Evolutionary conservation across 2,888 invertebrate species (phyloP), one percentile per base, ranked within the genome.

Genomic region (Amphiduros pacificus): DNA sequence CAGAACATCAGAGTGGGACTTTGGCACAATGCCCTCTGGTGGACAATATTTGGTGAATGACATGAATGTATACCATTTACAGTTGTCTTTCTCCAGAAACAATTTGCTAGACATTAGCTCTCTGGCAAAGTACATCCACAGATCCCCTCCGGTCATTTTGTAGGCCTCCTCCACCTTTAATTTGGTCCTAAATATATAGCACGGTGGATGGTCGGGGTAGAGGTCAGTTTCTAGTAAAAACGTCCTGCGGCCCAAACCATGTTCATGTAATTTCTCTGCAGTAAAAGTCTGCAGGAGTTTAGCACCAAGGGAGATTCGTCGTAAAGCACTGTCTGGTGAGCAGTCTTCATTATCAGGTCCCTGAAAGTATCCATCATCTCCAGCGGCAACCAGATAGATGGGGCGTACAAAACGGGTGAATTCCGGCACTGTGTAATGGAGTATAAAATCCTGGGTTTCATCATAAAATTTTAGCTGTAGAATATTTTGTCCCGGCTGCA

Each of bases 61-160:
- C 69, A 95, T 86, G 77, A 96, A 94, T 0, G 90, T 94, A 61
- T 95, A 85, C 85, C 91, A 95, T 82, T 96, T 97, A 69, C 90
- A 87, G 44, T 67, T 61, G 26, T 75, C 73, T 70, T 89, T 87
- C 67, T 87, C 86, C 0, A 61, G 40, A 56, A 77, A 74, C 58
- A 70, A 63, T 14, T 63, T 28, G 32, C 75, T 89, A 60, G 88
- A 86, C 87, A 93, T 89, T 50, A 96, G 84, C 83, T 95, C 94
- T 68, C 90, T 87, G 1, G 91, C 95, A 79, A 94, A 88, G 77
- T 89, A 84, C 71, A 89, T 87, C 95, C 95, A 97, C 54, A 96
- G 82, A 69, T 91, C 89, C 53, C 89, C 87, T 76, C 92, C 90
- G 70, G 87, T 87, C 87, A 91, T 88, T 70, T 87, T 85, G 68